These are phyloP conservation scores for Microctenopoma lineatum DNA, from an alignment of 2,797 vertebrate species.

Conservation along the genomic window DNA sequence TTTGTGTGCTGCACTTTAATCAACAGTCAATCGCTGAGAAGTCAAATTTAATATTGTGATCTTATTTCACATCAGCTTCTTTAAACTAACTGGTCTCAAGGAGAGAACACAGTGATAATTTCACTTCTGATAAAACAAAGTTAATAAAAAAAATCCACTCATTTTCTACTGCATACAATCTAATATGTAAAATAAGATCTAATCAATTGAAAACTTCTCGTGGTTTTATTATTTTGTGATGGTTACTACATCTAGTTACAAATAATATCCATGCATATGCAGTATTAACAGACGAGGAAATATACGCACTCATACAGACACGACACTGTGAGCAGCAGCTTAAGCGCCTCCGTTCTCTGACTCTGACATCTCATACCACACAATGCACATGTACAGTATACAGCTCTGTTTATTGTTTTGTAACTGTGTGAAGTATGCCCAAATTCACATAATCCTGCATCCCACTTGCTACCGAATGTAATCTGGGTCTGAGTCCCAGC, in stretches of 20 bases:
- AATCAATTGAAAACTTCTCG: no score
- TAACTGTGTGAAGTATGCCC: constrained; percentile 49
- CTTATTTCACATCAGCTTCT: no score
- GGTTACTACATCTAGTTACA: no score
- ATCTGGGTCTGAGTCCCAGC: constrained; percentile 55
- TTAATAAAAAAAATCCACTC: no score
- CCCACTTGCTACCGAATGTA: constrained; percentile 51
- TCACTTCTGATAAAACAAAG: no score
- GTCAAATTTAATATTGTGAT: not conserved
- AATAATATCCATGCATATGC: not conserved
- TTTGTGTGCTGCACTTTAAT: not conserved
- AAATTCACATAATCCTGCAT: constrained; percentile 67
- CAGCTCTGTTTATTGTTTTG: constrained; percentile 44
- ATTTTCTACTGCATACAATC: not conserved
- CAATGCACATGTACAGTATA: constrained; percentile 38
- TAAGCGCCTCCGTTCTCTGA: constrained; percentile 12
- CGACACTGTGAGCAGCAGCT: constrained; percentile 15
- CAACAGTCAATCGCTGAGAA: not conserved
- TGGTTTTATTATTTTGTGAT: no score
- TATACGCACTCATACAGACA: not conserved
- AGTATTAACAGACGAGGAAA: not conserved
- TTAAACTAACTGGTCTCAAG: no score
- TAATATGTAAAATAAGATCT: not conserved
- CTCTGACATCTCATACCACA: not conserved
- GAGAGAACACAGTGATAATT: no score